Percentiles rank a stretch among this genome's conserved stretches.
Conservation (phyloP, 1,140 invertebrate genomes). For the Caenorhabditis remanei region DNA sequence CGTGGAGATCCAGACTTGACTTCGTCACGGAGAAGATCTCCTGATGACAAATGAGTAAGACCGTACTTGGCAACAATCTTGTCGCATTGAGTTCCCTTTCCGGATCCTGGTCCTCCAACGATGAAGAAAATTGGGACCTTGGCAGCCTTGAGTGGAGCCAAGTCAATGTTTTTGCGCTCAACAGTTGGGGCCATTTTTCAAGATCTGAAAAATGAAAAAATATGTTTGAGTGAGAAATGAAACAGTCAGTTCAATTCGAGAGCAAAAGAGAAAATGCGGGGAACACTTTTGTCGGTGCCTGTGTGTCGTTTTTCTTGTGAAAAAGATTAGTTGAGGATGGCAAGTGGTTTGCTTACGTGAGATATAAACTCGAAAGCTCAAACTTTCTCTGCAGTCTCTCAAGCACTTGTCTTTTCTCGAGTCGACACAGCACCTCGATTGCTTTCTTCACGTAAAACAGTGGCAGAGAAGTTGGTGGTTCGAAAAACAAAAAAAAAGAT, state of each 20-base stretch:
- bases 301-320: not conserved
- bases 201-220: not conserved
- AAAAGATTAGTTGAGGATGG: constrained; percentile 44
- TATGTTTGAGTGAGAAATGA: no score
- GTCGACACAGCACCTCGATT: constrained; percentile 40
- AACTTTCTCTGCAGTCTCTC: constrained; percentile 41
- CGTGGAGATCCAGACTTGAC: constrained; percentile 87
- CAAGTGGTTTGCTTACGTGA: constrained; percentile 56
- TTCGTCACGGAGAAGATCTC: constrained; percentile 92
- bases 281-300: constrained; percentile 40
- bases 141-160: constrained; percentile 77
- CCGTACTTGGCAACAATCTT: constrained; percentile 91
- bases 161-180: constrained; percentile 75
- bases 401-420: constrained; percentile 22
- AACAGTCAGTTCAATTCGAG: no score
- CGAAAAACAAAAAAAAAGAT: constrained; percentile 8
- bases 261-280: not conserved
- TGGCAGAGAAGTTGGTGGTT: constrained; percentile 35
- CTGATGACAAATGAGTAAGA: constrained; percentile 96
- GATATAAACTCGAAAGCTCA: constrained; percentile 53
- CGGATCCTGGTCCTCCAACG: constrained; percentile 88
- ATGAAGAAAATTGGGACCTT: constrained; percentile 80
- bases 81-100: constrained; percentile 96
- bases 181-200: constrained; percentile 63
- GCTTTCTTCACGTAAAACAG: constrained; percentile 45